Evolutionary conservation across 1,140 invertebrate species (phyloP).

Genomic region (Bradynema listronoti): DNA sequence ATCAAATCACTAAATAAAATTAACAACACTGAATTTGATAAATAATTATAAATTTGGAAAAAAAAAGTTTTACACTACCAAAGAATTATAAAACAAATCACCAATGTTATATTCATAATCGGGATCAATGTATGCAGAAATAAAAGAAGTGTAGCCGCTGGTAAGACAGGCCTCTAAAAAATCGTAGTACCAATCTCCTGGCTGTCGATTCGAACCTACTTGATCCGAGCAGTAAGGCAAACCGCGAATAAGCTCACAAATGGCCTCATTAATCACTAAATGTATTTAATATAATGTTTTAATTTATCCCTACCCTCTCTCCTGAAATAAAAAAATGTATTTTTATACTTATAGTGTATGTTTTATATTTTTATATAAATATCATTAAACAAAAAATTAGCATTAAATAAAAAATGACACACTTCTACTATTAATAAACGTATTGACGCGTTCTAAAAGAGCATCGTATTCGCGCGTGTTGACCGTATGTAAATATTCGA

Average conservation of each 20-base stretch:
- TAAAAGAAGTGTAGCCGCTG: slow-evolving; percentile 6
- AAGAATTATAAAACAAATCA: neutral
- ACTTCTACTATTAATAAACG: slow-evolving; percentile 7
- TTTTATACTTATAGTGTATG: slow-evolving; percentile 6
- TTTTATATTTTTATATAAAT: slow-evolving; percentile 4
- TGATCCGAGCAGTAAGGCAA: slow-evolving; percentile 18
- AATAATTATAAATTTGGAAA: too few relatives aligned
- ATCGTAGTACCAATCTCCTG: slow-evolving; percentile 25
- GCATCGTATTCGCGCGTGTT: slow-evolving; percentile 15
- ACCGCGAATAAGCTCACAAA: slow-evolving; percentile 20
- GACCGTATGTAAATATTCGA: slow-evolving; percentile 1
- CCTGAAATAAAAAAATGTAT: neutral
- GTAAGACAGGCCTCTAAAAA: slow-evolving; percentile 24
- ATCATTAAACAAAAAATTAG: neutral
- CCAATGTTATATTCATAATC: slow-evolving; percentile 15
- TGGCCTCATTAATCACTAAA: slow-evolving; percentile 13
- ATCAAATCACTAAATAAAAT: too few relatives aligned
- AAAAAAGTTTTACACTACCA: too few relatives aligned
- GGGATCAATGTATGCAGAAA: slow-evolving; percentile 16
- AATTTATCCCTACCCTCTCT: neutral
- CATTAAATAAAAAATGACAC: slow-evolving; percentile 1
- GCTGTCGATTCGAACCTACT: neutral
- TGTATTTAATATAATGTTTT: neutral
- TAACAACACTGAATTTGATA: too few relatives aligned
- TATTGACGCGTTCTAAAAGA: slow-evolving; percentile 12